Evolutionary conservation across 2,888 invertebrate species (phyloP).

Genomic region (Kuschelorhynchus macadamiae): DNA sequence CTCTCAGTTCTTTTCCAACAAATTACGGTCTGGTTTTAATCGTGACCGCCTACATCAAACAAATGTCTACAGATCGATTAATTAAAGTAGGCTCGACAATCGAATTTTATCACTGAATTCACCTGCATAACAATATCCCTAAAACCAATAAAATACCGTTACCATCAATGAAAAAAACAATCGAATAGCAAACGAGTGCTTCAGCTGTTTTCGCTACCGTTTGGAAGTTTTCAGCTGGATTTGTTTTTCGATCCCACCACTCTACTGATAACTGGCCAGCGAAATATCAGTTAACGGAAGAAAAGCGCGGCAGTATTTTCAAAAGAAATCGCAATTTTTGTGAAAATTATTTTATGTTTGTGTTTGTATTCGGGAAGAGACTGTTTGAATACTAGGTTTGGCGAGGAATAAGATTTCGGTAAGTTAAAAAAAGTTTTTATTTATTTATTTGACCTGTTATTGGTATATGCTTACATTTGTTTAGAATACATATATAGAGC

Average conservation of each 20-base stretch:
- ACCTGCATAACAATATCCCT: slow-evolving; percentile 19
- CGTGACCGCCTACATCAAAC: not conserved
- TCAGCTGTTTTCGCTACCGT: slow-evolving; percentile 33
- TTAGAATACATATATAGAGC: too few relatives aligned
- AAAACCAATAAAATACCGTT: slow-evolving; percentile 40
- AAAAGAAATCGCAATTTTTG: slow-evolving; percentile 11
- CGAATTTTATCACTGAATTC: not conserved
- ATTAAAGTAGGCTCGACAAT: slow-evolving; percentile 3
- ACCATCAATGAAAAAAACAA: slow-evolving; percentile 23
- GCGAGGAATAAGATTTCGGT: too few relatives aligned
- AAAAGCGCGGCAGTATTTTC: slow-evolving; percentile 9
- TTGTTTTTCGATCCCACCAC: slow-evolving; percentile 4
- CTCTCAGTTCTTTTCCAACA: too few relatives aligned
- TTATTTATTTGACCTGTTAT: too few relatives aligned
- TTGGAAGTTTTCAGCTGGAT: slow-evolving; percentile 18
- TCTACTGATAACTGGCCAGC: slow-evolving; percentile 1
- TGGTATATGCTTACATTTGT: too few relatives aligned
- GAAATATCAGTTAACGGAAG: slow-evolving; percentile 10
- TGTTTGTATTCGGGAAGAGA: too few relatives aligned
- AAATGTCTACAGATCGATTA: not conserved
- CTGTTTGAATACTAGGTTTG: too few relatives aligned
- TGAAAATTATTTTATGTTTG: too few relatives aligned
- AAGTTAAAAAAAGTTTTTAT: too few relatives aligned
- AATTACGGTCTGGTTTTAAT: too few relatives aligned
- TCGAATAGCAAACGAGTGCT: slow-evolving; percentile 9